Evolutionary conservation across 2,797 vertebrate genomes (phyloP), one percentile per base, ranked within the genome.

Genomic region (Enteromius paludinosus): DNA sequence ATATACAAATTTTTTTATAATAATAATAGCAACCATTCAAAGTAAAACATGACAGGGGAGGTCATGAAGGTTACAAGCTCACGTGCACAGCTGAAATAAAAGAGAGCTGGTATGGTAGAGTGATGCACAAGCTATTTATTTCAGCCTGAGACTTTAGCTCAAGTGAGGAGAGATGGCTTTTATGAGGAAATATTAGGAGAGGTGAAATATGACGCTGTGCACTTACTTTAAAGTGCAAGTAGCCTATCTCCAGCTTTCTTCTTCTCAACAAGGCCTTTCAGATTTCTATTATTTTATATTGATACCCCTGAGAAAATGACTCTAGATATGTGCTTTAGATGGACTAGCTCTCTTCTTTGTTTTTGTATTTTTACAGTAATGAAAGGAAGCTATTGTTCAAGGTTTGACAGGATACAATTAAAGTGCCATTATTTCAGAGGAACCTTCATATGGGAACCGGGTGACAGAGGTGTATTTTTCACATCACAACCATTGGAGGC

Each of bases 131-230:
- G 69, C n/a, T 47, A 30, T 89, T 87, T 88, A 86, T 85, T 88
- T 92, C 78, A 86, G 79, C 87, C 82, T 86, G 83, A 89, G 86
- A 88, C 90, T 91, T 90, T 90, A 86, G 82, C 81, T 82, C 86
- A 78, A 85, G 87, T 83, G 84, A 72, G 30, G 23, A 82, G 88
- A 65, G 73, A 88, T 82, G 85, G 74, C 87, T 90, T 90, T 90
- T 86, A 89, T 90, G 85, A 79, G 78, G 86, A 92, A 93, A 95
- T 92, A 83, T 89, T 90, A 91, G 92, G 91, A 93, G 90, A 87
- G 87, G 66, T 89, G 92, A 92, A 94, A 94, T 91, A 52, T 79
- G 92, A 94, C 76, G 79, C 89, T 79, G 73, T 59, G 72, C 17
- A 28, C 61, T 47, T 52, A 59, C 83, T 88, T 72, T 84, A 84